Conservation (phyloP, 2,113 vertebrate genomes). For the Trinectes maculatus region DNA sequence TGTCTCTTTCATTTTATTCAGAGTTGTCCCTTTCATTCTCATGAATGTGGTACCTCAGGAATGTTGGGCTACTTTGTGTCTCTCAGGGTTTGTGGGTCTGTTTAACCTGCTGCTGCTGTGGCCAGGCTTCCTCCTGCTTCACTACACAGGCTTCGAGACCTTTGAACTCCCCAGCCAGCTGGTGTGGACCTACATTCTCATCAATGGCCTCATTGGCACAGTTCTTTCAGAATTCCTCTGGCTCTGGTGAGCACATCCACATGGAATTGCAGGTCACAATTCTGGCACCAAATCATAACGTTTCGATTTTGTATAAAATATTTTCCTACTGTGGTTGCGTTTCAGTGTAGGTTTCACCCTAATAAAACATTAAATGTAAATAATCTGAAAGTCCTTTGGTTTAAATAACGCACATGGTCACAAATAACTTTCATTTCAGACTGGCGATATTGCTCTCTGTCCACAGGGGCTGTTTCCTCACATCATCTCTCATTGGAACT, state of each 20-base stretch:
- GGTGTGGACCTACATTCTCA: slow-evolving; percentile 93
- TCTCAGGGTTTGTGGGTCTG: slow-evolving; percentile 92
- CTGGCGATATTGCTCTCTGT: slow-evolving; percentile 32
- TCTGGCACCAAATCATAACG: neutral
- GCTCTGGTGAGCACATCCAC: slow-evolving; percentile 87
- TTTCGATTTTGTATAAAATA: neutral
- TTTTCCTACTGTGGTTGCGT: too few relatives aligned
- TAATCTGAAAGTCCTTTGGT: neutral
- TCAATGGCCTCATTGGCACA: slow-evolving; percentile 96
- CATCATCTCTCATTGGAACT: slow-evolving; percentile 95
- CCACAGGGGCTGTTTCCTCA: slow-evolving; percentile 96
- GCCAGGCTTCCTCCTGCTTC: slow-evolving; percentile 95
- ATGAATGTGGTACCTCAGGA: too few relatives aligned
- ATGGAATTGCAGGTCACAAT: neutral
- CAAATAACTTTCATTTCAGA: neutral
- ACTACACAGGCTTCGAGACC: slow-evolving; percentile 93
- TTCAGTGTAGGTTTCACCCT: neutral
- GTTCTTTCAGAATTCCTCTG: slow-evolving; percentile 97
- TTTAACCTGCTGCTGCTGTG: slow-evolving; percentile 96
- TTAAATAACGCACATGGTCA: neutral
- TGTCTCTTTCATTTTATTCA: neutral
- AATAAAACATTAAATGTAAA: neutral
- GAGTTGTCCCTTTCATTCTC: too few relatives aligned
- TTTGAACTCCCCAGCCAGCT: slow-evolving; percentile 95
- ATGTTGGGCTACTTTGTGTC: slow-evolving; percentile 16